Conservation (phyloP, 2,113 vertebrate genomes). For the Ictidomys tridecemlineatus region DNA sequence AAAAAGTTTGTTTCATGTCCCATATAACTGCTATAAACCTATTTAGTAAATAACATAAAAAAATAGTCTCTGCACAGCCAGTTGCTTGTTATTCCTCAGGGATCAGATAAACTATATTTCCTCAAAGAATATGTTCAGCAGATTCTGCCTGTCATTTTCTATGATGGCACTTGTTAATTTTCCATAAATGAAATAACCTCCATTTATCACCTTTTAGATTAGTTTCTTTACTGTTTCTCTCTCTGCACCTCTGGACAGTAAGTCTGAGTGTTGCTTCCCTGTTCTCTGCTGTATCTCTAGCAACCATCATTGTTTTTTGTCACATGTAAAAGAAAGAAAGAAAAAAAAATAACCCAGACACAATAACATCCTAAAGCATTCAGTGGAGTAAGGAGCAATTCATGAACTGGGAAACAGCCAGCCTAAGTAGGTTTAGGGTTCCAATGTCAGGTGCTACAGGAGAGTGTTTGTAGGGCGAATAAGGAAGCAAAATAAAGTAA, state of each 20-base stretch:
- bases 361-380: background rate
- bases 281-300: background rate
- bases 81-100: background rate
- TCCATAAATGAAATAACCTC: background rate
- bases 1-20: background rate
- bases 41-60: slow-evolving; percentile 3
- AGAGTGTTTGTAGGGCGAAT: background rate
- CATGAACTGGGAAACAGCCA: background rate
- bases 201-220: background rate
- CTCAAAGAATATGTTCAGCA: background rate
- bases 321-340: background rate
- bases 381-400: background rate
- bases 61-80: background rate
- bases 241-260: background rate
- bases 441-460: background rate
- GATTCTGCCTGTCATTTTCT: background rate
- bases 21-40: background rate
- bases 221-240: background rate
- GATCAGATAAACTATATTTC: background rate
- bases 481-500: background rate
- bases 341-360: background rate
- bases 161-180: background rate
- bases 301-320: background rate
- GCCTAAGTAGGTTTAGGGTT: background rate
- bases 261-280: background rate